Conservation (phyloP, 2,113 vertebrate genomes). For the Asarcornis scutulata region DNA sequence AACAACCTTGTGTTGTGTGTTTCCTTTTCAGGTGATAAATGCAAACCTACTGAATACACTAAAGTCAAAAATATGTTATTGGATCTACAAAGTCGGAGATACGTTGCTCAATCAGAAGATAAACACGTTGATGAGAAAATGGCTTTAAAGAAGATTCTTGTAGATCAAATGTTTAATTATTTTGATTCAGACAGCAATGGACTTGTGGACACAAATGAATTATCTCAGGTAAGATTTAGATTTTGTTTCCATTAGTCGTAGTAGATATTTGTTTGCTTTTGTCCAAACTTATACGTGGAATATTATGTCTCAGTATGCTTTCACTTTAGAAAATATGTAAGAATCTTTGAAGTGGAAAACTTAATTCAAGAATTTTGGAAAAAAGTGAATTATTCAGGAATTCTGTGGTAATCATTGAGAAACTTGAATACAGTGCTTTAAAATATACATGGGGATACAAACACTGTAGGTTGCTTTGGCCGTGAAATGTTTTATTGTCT, state of each 20-base stretch:
- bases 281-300: not conserved
- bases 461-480: not conserved
- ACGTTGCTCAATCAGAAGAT: conserved; percentile 73
- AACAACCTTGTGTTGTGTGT: not conserved
- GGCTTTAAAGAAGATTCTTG: conserved; percentile 83
- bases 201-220: conserved; percentile 86
- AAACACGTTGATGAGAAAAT: conserved; percentile 79
- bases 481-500: not conserved
- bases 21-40: conserved; percentile 87
- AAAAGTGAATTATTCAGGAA: not conserved
- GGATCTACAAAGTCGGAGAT: conserved; percentile 85
- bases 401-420: not conserved
- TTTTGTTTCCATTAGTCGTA: not conserved
- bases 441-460: not conserved
- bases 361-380: not conserved
- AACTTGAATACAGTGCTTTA: not conserved
- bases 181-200: conserved; percentile 89
- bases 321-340: not conserved
- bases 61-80: conserved; percentile 88
- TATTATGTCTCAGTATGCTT: not conserved
- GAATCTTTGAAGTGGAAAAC: not conserved
- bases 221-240: conserved; percentile 87
- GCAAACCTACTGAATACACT: conserved; percentile 84
- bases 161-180: conserved; percentile 91
- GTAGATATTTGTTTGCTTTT: not conserved